A percentile compares a stretch with the other conserved stretches of the same genome.
These are phyloP conservation scores for Caenorhabditis drosophilae DNA, from an alignment of 2,888 invertebrate genomes.

Conservation along the genomic window DNA sequence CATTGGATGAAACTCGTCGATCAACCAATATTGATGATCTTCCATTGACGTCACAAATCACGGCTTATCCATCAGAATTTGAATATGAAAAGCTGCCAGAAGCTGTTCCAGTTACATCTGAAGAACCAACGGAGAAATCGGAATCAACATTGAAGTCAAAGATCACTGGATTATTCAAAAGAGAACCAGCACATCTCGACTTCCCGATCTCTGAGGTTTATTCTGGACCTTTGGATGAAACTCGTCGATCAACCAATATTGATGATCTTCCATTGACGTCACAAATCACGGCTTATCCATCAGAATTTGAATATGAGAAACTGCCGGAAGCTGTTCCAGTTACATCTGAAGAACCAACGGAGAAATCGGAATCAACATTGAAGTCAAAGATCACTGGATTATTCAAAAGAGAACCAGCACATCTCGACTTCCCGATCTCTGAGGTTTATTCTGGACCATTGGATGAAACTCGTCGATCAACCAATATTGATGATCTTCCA, in stretches of 20 bases:
- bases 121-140: background rate
- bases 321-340: background rate
- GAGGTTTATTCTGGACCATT: background rate
- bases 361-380: background rate
- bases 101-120: background rate
- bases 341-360: background rate
- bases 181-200: background rate
- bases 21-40: background rate
- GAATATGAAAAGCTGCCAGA: background rate
- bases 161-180: background rate
- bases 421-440: background rate
- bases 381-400: background rate
- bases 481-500: background rate
- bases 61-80: background rate
- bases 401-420: background rate
- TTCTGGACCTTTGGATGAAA: background rate
- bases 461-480: background rate
- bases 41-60: background rate
- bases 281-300: background rate
- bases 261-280: background rate
- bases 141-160: background rate
- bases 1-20: background rate
- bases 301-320: background rate
- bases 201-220: background rate
- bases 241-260: background rate